A percentile compares a stretch with the other conserved stretches of the same genome.
Evolutionary conservation across 2,113 vertebrate genomes (phyloP).

Genomic region (Fulmarus glacialis): DNA sequence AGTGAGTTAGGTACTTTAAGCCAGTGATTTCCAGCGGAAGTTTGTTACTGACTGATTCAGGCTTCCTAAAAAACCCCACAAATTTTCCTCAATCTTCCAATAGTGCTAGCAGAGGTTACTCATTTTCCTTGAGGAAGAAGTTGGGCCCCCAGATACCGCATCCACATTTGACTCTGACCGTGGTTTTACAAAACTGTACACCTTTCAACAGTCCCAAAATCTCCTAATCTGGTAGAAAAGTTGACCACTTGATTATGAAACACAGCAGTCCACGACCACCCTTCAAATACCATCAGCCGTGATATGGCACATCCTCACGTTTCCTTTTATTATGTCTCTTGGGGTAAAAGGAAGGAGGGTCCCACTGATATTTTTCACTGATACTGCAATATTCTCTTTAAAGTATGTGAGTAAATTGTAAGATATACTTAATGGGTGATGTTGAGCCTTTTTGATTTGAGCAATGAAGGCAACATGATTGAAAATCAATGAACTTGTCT

Average conservation of each 20-base stretch:
- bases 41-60: background rate
- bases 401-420: background rate
- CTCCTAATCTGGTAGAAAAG: background rate
- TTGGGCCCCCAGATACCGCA: background rate
- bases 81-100: background rate
- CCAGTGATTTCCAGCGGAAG: background rate
- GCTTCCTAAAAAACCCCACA: background rate
- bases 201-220: background rate
- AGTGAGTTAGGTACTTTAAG: background rate
- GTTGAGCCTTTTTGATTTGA: conserved; percentile 8
- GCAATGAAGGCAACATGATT: background rate
- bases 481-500: conserved; percentile 44
- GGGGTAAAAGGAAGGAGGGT: background rate
- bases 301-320: background rate
- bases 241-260: background rate
- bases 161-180: background rate
- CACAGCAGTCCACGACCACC: background rate
- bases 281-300: background rate
- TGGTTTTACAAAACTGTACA: background rate
- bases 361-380: background rate
- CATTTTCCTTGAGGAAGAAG: background rate
- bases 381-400: background rate
- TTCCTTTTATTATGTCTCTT: background rate
- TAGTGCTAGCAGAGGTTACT: background rate
- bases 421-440: background rate